Evolutionary conservation across 2,113 vertebrate species (phyloP).

Genomic region (Solea solea): DNA sequence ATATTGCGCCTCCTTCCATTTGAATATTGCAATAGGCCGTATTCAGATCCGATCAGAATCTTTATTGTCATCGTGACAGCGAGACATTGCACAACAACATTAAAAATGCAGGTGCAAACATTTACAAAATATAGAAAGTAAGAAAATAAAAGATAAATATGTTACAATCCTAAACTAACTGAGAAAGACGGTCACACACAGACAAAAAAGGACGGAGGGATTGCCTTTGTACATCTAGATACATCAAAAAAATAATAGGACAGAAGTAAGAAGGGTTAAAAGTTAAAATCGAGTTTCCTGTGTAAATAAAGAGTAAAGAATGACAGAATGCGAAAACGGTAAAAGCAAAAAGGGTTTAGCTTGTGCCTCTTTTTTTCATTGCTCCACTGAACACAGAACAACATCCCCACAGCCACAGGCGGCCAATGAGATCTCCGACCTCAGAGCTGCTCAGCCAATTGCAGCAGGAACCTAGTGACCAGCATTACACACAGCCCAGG

Average conservation of each 20-base stretch:
- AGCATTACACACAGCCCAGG: constrained; percentile 70
- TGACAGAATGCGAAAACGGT: constrained; percentile 40
- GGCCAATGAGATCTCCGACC: constrained; percentile 66
- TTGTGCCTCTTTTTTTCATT: constrained; percentile 49
- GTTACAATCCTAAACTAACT: too few relatives aligned
- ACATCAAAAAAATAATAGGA: constrained; percentile 9
- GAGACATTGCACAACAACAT: background rate
- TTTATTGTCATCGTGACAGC: too few relatives aligned
- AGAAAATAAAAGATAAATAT: too few relatives aligned
- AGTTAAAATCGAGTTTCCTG: background rate
- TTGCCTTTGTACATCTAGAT: constrained; percentile 20
- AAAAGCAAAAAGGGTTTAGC: constrained; percentile 43
- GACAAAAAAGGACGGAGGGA: background rate
- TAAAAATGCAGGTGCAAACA: background rate
- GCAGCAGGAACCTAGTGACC: constrained; percentile 76
- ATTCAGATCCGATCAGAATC: too few relatives aligned
- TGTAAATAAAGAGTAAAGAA: constrained; percentile 48
- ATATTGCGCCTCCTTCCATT: too few relatives aligned
- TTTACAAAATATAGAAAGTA: too few relatives aligned
- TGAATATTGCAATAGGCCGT: too few relatives aligned
- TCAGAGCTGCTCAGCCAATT: constrained; percentile 65
- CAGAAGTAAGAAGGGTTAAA: constrained; percentile 4
- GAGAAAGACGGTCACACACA: too few relatives aligned
- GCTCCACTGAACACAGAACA: constrained; percentile 69
- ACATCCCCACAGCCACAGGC: constrained; percentile 72